Evolutionary conservation across 2,113 vertebrate species (phyloP), one percentile per base, ranked within the genome.

Genomic region (Tinamus guttatus): DNA sequence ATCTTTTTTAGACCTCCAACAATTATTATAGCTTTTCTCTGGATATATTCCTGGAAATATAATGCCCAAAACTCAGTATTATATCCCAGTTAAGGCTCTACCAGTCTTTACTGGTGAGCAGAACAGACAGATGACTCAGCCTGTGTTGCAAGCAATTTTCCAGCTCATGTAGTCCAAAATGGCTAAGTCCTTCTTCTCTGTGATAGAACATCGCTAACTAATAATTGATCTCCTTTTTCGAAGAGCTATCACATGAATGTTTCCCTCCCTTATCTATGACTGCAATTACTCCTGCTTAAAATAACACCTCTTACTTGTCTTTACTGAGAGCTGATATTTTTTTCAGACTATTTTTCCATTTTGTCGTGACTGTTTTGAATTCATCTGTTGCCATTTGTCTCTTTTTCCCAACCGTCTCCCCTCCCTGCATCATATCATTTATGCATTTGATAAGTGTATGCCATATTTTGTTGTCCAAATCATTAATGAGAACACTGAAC

Each of bases 301-400:
- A 43, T 34, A 14, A 43, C 9, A 27, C 7, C 8, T 16, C 68
- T 51, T n/a, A 36, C 28, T 78, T 74, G 36, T 0, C 0, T 64
- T 79, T 51, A 43, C 22, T 63, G 59, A 74, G 45, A 38, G n/a
- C 60, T 25, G 56, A 22, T 4, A 7, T 25, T 77, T 43, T 79
- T 73, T 75, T 71, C 21, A 32, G 45, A 51, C 6, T 89, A 1
- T 36, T 89, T 91, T 77, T 51, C 36, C 70, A 65, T 20, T 22
- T 77, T 67, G 13, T 81, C 38, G 32, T 71, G 64, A 62, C 5
- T 16, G 9, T n/a, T 54, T 51, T 77, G 24, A 69, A 34, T 73
- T 81, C 34, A 51, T 41, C 8, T 69, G 7, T 34, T 2, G 0
- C 25, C 11, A 27, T 85, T 82, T 15, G 10, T 27, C 40, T 63